Base-by-base conservation (phyloP, 2,113 vertebrate genomes). In the Helogale parvula region DNA sequence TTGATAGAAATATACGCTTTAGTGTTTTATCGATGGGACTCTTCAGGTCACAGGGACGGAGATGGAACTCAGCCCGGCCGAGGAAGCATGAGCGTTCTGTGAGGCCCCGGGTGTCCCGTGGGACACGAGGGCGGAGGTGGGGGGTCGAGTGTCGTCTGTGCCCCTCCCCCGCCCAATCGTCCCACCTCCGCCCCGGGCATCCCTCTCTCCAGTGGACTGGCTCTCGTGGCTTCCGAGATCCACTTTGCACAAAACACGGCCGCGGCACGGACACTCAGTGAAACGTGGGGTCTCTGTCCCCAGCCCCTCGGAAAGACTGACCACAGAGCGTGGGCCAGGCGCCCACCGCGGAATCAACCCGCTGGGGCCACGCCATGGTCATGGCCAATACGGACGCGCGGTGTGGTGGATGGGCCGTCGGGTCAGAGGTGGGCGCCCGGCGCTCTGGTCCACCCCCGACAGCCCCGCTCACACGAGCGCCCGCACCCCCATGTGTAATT, bases 371-470 rank as follows among this genome's bases (percentile, higher is more conserved):
- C 54, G 19, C 19, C 19, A 19, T 57, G 19, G 54, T 57, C 54
- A 7, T 2, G 19, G 54, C 25, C 3, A 65, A n/a, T 0, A 15
- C 19, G 4, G 7, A 27, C 0, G 2, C 1, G 0, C 10, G 1
- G 5, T 0, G 2, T 19, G 15, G 16, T n/a, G 8, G 17, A 35
- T 1, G n/a, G 23, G 65, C 54, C 9, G 13, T 2, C 1, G 3
- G 1, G 1, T 17, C 31, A 25, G 14, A 65, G 45, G 27, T 0
- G 25, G 60, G 31, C 2, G 7, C 45, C 10, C 15, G 19, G 33
- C 16, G 1, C n/a, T 8, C 7, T 84, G 1, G 1, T 8, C 60
- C n/a, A 33, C 50, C 33, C 86, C 4, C 12, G 50, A 5, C 60
- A 12, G 52, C n/a, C 88, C 7, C 2, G 17, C 38, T 33, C 79